These are phyloP conservation scores for Bombus affinis DNA, from an alignment of 1,140 invertebrate genomes.

Conservation along the genomic window DNA sequence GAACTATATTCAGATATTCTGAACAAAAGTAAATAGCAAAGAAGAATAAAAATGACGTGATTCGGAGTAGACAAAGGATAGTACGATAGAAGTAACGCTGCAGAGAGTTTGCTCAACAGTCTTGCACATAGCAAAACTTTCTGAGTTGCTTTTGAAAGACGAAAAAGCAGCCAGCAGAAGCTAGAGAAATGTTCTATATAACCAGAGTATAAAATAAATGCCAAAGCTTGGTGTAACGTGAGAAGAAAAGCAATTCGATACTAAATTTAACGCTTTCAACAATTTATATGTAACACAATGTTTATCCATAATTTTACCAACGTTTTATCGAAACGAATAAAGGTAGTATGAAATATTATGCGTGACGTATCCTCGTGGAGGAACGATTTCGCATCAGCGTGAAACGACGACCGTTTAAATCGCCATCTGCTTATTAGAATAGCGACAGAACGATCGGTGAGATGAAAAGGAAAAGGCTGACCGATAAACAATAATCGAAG, in stretches of 20 bases:
- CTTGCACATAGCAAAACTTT: too few relatives aligned
- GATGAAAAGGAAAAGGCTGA: not conserved
- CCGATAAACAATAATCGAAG: not conserved
- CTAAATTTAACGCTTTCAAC: not conserved
- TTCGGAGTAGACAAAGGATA: fast-evolving
- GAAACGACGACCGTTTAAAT: not conserved
- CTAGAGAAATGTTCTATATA: too few relatives aligned
- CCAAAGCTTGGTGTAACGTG: too few relatives aligned
- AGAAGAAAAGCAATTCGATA: too few relatives aligned
- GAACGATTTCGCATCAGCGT: not conserved
- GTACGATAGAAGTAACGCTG: too few relatives aligned
- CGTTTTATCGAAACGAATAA: not conserved
- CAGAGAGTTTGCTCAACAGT: too few relatives aligned
- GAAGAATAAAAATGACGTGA: not conserved
- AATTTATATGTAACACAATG: not conserved
- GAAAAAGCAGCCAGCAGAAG: too few relatives aligned
- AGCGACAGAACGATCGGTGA: not conserved
- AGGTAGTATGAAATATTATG: not conserved
- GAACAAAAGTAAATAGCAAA: not conserved
- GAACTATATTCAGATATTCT: not conserved
- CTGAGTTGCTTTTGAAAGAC: too few relatives aligned
- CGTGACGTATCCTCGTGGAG: not conserved
- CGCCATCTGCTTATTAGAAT: not conserved
- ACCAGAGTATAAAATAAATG: too few relatives aligned
- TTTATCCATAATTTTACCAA: not conserved